Percentiles rank a stretch among this genome's conserved stretches.
Evolutionary conservation across 2,888 invertebrate species (phyloP).

Genomic region (Erannis defoliaria): DNA sequence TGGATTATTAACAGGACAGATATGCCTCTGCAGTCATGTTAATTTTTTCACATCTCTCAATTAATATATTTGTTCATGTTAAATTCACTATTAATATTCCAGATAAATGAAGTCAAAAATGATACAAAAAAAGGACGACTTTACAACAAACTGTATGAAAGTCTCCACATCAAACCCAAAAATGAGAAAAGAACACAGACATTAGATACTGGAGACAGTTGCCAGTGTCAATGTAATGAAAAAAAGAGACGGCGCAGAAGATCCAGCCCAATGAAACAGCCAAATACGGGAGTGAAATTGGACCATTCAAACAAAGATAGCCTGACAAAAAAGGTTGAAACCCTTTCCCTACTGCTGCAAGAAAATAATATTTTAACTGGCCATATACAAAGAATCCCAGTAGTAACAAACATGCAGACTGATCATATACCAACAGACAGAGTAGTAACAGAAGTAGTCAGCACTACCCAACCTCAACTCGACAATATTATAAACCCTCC

Average conservation of each 20-base stretch:
- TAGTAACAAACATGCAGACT: slow-evolving; percentile 50
- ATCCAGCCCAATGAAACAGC: slow-evolving; percentile 40
- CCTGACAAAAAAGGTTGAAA: slow-evolving; percentile 29
- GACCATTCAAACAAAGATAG: slow-evolving; percentile 42
- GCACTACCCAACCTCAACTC: slow-evolving; percentile 26
- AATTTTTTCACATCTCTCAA: too few relatives aligned
- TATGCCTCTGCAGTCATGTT: too few relatives aligned
- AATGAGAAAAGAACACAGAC: slow-evolving; percentile 45
- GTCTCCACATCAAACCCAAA: slow-evolving; percentile 50
- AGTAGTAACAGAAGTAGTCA: slow-evolving; percentile 12
- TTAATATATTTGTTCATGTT: too few relatives aligned
- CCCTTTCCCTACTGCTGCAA: slow-evolving; percentile 23
- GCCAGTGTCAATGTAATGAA: slow-evolving; percentile 66
- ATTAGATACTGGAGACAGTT: slow-evolving; percentile 56
- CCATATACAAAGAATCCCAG: slow-evolving; percentile 48
- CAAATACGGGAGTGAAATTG: background rate
- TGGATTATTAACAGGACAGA: too few relatives aligned
- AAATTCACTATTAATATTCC: slow-evolving; percentile 2
- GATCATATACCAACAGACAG: slow-evolving; percentile 26
- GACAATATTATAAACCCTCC: slow-evolving; percentile 37
- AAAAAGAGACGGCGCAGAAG: slow-evolving; percentile 60
- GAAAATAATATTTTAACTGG: slow-evolving; percentile 30
- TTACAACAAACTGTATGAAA: slow-evolving; percentile 68
- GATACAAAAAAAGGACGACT: slow-evolving; percentile 73
- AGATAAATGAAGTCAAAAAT: slow-evolving; percentile 75